Conservation (phyloP, 2,113 vertebrate species). For the Rhinolophus ferrumequinum region DNA sequence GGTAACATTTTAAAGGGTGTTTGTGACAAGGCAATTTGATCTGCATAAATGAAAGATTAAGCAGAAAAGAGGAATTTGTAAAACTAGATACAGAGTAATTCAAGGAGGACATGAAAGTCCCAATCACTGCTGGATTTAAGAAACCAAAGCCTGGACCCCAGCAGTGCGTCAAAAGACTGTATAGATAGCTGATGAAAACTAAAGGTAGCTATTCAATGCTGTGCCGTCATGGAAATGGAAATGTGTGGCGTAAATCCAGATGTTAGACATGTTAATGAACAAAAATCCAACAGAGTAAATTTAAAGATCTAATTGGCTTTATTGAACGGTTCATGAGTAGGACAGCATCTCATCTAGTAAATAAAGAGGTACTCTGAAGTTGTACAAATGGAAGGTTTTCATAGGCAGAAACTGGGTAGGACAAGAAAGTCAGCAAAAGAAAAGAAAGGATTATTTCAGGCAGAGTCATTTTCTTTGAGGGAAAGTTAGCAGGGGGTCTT, state of each 20-base stretch:
- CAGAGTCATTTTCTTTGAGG: background rate
- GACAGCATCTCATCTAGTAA: background rate
- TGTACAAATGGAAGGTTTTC: background rate
- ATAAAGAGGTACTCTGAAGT: background rate
- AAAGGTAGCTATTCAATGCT: conserved; percentile 73
- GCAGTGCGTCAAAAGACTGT: conserved; percentile 41
- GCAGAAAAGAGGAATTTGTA: conserved; percentile 53
- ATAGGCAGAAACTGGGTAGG: background rate
- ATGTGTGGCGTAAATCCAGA: conserved; percentile 44
- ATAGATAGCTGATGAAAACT: conserved; percentile 71
- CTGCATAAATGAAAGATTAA: conserved; percentile 58
- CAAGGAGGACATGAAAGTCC: conserved; percentile 57
- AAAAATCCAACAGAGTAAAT: background rate
- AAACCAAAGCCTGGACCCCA: conserved; percentile 39
- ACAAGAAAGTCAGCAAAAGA: background rate
- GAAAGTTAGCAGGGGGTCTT: background rate
- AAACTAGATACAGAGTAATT: conserved; percentile 43
- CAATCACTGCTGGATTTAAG: background rate
- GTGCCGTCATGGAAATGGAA: conserved; percentile 70
- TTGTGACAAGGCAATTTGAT: conserved; percentile 33
- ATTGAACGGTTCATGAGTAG: background rate
- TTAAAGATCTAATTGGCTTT: background rate
- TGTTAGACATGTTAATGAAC: background rate
- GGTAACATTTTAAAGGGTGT: conserved; percentile 30
- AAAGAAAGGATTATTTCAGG: background rate